Evolutionary conservation across 2,888 invertebrate species (phyloP), one percentile per base, ranked within the genome.

Genomic region (Reticulitermes lucifugus): DNA sequence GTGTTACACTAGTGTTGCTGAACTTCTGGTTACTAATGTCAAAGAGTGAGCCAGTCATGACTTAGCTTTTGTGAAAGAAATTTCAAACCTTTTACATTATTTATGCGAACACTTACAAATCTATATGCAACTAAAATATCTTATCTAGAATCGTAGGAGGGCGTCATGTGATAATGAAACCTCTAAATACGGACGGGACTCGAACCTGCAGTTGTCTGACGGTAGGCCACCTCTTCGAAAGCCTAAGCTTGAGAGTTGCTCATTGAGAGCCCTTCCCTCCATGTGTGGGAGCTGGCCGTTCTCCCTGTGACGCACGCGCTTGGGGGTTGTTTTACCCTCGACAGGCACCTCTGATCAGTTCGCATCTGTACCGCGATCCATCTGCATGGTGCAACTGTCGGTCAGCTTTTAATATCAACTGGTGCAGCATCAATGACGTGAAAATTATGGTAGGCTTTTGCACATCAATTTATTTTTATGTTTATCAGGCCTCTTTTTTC

Each of bases 351-450:
- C 35, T 21, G 25, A 73, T 73, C 73, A 73, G 73, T 73, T 73
- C 73, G 14, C 73, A 73, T 73, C 41, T 41, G 73, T 22, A 73
- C 7, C 41, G 29, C 73, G 73, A 29, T 35, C 10, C 73, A 41
- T 73, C 73, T 73, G 25, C 41, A 73, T 21, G 21, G 73, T 73
- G 73, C 21, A 70, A 70, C 12, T 70, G 6, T n/a, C 25, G 7
- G 25, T 70, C n/a, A 70, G 46, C 70, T 1, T 35, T 73, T 73
- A 35, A 73, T 18, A 12, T 35, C 71, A 73, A 35, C 73, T 73
- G 70, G 73, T 73, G 73, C 73, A 73, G 21, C 73, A 41, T 35
- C 73, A n/a, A 35, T 35, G 73, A 21, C 73, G 73, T 73, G 73
- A 25, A 73, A 21, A 41, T 41, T 0, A 73, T 73, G 73, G 73